Base-by-base conservation (phyloP, 2,113 vertebrate species). In the Corythornis vintsioides region DNA sequence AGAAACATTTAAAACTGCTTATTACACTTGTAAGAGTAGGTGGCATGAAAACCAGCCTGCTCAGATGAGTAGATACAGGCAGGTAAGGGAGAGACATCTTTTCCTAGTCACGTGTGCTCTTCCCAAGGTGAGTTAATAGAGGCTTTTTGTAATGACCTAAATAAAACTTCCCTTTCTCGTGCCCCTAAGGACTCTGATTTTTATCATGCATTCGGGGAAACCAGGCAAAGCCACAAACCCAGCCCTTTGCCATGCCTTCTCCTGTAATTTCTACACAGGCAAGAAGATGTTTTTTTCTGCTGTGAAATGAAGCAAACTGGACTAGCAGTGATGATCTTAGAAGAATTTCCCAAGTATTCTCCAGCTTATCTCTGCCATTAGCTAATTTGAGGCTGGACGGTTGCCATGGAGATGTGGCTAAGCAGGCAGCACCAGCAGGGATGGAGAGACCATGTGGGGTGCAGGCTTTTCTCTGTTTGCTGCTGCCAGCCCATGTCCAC, bases 381-480 rank as follows among this genome's bases (percentile, higher is more conserved):
- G 71, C 74, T 79, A 42, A 75, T 82, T 64, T 11, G 72, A 63
- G 80, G 21, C 64, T 6, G 79, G 88, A 4, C 0, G 20, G 96
- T 96, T 93, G 86, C 92, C 92, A 91, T 91, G 92, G 96, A 71
- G 86, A 95, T 6, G 19, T 11, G 82, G 72, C 4, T 66, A 13
- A 79, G 85, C 77, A 48, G 70, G 60, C 64, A 31, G 69, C 82
- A 55, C 11, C 52, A 24, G 88, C 45, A 86, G 17, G 4, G n/a
- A 13, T 1, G 33, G 42, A 15, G 77, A 24, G 50, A 60, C 47
- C 28, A 8, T 2, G 6, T 28, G 5, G 24, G 6, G 48, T 4
- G 35, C 29, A 13, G 70, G 83, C 8, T 33, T 50, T 9, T 25
- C 15, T 15, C 33, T 11, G 0, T 7, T 33, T 63, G 8, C 60